A percentile compares a stretch with the other conserved stretches of the same genome.
These are phyloP conservation scores for Strongylocentrotus purpuratus DNA, from an alignment of 35 echinoderm and acorn worm genomes.

Conservation along the genomic window DNA sequence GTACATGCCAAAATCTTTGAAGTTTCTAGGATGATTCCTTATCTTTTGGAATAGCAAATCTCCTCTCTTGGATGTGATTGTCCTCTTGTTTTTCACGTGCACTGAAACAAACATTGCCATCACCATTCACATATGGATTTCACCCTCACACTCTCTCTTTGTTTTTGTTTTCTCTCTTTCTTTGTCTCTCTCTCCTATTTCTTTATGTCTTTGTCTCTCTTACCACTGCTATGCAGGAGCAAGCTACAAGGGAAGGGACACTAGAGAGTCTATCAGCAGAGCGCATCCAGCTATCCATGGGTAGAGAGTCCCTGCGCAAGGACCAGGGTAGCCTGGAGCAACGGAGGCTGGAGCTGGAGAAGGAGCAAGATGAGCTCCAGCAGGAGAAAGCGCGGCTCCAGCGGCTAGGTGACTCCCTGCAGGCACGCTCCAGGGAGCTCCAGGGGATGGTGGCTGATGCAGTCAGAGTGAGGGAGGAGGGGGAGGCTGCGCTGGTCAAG, in stretches of 20 bases:
- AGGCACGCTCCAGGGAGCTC: slow-evolving; percentile 77
- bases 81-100: too few species aligned
- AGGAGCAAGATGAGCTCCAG: slow-evolving; percentile 56
- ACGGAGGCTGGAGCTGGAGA: slow-evolving; percentile 59
- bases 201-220: neutral
- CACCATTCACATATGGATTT: too few species aligned
- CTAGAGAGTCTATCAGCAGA: slow-evolving; percentile 67
- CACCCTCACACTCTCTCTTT: too few species aligned
- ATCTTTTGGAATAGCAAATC: too few species aligned
- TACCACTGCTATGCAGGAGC: slow-evolving; percentile 58
- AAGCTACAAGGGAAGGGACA: slow-evolving; percentile 83
- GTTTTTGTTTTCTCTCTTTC: too few species aligned
- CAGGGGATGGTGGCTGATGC: slow-evolving; percentile 77
- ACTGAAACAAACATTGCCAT: too few species aligned
- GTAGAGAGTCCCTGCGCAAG: slow-evolving; percentile 52
- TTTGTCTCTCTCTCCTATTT: neutral
- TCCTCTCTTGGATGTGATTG: too few species aligned
- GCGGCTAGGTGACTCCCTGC: slow-evolving; percentile 71
- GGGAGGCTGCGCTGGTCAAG: slow-evolving; percentile 66
- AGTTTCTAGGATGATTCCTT: too few species aligned
- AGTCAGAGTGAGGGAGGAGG: slow-evolving; percentile 77
- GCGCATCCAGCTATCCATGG: slow-evolving; percentile 62
- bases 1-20: too few species aligned
- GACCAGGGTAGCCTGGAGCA: slow-evolving; percentile 56
- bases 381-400: slow-evolving; percentile 77